Evolutionary conservation across 1,140 invertebrate species (phyloP), one percentile per base, ranked within the genome.

Genomic region (Aphelinus atriplicis): DNA sequence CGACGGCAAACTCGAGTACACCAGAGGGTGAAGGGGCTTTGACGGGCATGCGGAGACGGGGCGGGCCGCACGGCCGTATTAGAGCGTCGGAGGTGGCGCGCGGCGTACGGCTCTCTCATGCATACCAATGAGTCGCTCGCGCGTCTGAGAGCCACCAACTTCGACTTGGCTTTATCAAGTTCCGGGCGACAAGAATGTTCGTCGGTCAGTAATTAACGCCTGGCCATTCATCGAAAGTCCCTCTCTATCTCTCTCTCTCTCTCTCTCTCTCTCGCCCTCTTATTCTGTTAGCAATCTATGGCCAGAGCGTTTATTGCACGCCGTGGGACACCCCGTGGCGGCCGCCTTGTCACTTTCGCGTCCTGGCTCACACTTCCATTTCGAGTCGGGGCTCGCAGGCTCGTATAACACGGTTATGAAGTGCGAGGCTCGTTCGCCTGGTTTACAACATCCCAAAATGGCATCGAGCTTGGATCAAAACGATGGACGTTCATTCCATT

Each of bases 91-190:
- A 61, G 68, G 46, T 46, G 10, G 43, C 68, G 26, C 47, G 55
- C 66, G 60, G 43, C 51, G 48, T 2, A 7, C 61, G 5, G 61
- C 26, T 9, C 57, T 53, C 68, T 70, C 68, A 70, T 70, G 68
- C 68, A 70, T 70, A 70, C 68, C 58, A 70, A 70, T 70, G 61
- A 70, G 68, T 47, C 58, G 68, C 1, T 10, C n/a, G 48, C 48
- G 7, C 64, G 6, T 10, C 47, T 47, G 48, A 46, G 48, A n/a
- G 62, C 43, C 53, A 53, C 65, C 50, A 56, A 56, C 53, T 55
- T 56, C 47, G 56, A 56, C 42, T 55, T 43, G 66, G 66, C 45
- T 68, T 68, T 68, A 68, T 68, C 58, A 68, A 68, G 66, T 56
- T 45, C 46, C 45, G 46, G 3, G 26, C 26, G 26, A 26, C 66